Evolutionary conservation across 2,113 vertebrate species (phyloP).

Genomic region (Anhinga rufa): DNA sequence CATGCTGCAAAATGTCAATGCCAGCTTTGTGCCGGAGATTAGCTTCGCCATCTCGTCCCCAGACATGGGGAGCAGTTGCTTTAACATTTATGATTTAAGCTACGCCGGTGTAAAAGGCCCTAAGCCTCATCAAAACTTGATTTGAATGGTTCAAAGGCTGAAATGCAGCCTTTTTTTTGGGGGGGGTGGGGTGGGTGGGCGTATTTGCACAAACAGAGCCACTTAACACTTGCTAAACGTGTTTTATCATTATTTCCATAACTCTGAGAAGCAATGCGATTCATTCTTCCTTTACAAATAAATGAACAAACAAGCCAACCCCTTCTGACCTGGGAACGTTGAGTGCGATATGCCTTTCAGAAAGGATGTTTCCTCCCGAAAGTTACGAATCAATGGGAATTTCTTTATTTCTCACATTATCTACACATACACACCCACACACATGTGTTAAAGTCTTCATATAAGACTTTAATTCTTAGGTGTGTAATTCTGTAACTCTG

Average conservation of each 20-base stretch:
- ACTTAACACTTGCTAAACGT: background rate
- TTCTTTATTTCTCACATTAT: background rate
- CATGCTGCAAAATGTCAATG: fast-evolving
- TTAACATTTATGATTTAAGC: background rate
- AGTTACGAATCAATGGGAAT: background rate
- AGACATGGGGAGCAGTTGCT: background rate
- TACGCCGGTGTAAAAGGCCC: background rate
- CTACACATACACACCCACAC: background rate
- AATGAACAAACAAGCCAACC: background rate
- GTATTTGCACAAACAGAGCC: background rate
- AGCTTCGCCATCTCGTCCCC: background rate
- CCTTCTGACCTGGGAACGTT: background rate
- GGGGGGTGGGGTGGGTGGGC: too few species aligned
- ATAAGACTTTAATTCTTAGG: background rate
- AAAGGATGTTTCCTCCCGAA: background rate
- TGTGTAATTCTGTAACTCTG: background rate
- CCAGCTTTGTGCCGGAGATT: background rate
- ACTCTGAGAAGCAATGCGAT: background rate
- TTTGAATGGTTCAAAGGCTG: background rate
- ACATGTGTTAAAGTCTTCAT: background rate
- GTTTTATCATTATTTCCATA: background rate
- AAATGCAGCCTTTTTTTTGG: background rate
- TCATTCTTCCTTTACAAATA: background rate
- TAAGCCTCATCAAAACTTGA: background rate
- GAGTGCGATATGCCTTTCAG: background rate